These are phyloP conservation scores for Uropetala carovei DNA, from an alignment of 2,888 invertebrate genomes.

Conservation along the genomic window DNA sequence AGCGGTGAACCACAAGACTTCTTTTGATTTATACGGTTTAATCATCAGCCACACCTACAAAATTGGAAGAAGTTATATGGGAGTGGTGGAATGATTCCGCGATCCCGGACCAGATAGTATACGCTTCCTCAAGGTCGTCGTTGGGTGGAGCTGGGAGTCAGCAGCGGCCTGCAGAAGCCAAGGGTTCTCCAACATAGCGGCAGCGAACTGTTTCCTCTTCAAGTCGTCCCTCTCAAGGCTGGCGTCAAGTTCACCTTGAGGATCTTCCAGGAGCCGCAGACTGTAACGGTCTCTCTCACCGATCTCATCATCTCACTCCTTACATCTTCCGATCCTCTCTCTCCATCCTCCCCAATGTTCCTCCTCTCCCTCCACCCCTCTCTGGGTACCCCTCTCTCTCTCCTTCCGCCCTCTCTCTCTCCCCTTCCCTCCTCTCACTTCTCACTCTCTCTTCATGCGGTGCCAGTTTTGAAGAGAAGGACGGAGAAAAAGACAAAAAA, in stretches of 20 bases:
- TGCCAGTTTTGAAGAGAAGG: neutral
- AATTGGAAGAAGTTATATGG: neutral
- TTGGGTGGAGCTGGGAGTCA: conserved; percentile 32
- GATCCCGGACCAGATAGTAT: conserved; percentile 3
- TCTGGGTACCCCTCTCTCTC: neutral
- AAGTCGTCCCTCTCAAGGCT: conserved; percentile 51
- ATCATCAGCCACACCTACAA: neutral
- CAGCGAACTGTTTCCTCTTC: conserved; percentile 46
- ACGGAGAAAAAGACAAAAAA: neutral
- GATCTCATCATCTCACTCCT: neutral
- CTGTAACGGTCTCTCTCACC: conserved; percentile 52
- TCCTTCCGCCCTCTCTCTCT: neutral
- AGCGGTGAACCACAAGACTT: neutral
- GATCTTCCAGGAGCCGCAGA: conserved; percentile 25
- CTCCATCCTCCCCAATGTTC: neutral
- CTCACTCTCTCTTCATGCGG: too few species aligned
- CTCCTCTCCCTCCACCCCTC: neutral
- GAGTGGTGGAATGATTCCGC: neutral
- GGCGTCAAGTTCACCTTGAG: conserved; percentile 60
- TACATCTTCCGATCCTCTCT: neutral
- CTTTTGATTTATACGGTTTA: neutral
- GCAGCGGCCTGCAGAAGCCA: neutral
- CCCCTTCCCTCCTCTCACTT: too few species aligned
- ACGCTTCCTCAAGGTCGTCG: conserved; percentile 24
- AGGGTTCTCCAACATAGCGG: conserved; percentile 38